These are phyloP conservation scores for Lerema accius DNA, from an alignment of 1,140 invertebrate species.

Conservation along the genomic window DNA sequence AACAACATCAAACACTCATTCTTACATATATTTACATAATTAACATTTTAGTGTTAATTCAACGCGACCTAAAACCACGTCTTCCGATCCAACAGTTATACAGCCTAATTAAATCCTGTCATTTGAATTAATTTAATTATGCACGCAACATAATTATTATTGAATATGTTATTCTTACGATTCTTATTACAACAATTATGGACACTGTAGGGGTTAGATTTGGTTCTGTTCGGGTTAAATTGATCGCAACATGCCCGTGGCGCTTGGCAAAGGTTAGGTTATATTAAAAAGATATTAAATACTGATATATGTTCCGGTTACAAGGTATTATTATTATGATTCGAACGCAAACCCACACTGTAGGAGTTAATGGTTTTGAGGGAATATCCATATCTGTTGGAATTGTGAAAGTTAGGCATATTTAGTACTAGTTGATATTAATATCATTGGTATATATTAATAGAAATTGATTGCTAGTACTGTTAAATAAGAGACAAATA, in stretches of 20 bases:
- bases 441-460: no score
- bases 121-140: constrained; percentile 42
- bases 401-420: no score
- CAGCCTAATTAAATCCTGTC: constrained; percentile 34
- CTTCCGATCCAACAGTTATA: constrained; percentile 42
- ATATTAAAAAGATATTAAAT: background rate
- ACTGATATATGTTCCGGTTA: constrained; percentile 4
- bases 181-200: constrained; percentile 38
- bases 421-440: no score
- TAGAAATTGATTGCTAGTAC: no score
- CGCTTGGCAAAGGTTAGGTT: background rate
- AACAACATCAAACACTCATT: constrained; percentile 10
- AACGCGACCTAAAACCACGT: constrained; percentile 34
- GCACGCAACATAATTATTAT: constrained; percentile 30
- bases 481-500: no score
- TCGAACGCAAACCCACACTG: background rate
- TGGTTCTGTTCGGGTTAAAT: no score
- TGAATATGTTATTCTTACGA: constrained; percentile 26
- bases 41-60: constrained; percentile 38
- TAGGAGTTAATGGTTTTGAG: background rate
- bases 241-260: constrained; percentile 1
- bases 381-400: no score
- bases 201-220: constrained; percentile 19
- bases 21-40: constrained; percentile 25
- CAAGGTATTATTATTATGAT: background rate